Evolutionary conservation across 2,113 vertebrate species (phyloP).

Genomic region (Cyphomyrus discorhynchus): DNA sequence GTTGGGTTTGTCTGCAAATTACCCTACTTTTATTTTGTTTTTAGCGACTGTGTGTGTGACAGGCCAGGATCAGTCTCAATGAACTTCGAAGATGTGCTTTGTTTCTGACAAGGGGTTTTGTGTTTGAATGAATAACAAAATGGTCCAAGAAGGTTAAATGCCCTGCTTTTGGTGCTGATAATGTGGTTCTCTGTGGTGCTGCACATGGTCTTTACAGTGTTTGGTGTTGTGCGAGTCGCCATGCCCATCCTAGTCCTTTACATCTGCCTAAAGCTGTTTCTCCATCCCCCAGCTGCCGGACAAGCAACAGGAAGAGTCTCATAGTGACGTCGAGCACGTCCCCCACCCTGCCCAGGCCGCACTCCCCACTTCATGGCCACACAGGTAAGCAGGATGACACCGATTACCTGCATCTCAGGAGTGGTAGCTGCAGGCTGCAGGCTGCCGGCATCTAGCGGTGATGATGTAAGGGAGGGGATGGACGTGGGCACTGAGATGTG

Average conservation of each 20-base stretch:
- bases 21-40: background rate
- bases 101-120: background rate
- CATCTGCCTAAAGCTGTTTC: background rate
- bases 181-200: background rate
- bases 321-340: conserved; percentile 96
- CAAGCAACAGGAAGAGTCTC: conserved; percentile 95
- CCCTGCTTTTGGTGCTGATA: background rate
- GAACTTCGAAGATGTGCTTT: background rate
- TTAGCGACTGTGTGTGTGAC: background rate
- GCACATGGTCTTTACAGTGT: background rate
- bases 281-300: conserved; percentile 76
- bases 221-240: background rate
- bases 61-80: background rate
- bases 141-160: background rate
- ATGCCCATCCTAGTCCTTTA: background rate
- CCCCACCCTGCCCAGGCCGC: conserved; percentile 88
- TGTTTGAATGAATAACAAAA: background rate
- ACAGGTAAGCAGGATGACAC: conserved; percentile 65
- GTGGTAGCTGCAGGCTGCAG: background rate
- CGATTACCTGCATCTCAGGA: background rate
- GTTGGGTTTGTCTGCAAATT: background rate
- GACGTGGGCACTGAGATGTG: background rate
- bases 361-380: conserved; percentile 89
- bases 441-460: background rate
- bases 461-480: background rate